These are phyloP conservation scores for Pollenia angustigena DNA, from an alignment of 2,888 invertebrate species.

Conservation along the genomic window DNA sequence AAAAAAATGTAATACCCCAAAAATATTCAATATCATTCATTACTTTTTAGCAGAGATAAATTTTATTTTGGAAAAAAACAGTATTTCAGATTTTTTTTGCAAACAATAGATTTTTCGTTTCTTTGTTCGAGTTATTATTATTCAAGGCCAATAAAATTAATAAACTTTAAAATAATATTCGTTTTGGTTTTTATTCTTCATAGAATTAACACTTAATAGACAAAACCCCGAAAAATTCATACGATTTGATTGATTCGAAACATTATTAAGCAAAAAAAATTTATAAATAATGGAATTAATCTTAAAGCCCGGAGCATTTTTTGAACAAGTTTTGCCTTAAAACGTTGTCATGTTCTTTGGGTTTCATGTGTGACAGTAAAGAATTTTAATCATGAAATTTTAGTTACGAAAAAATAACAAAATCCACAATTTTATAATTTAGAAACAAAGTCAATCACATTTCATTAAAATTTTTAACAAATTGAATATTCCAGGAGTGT, in stretches of 20 bases:
- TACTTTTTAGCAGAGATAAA: too few species aligned
- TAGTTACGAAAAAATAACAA: constrained; percentile 2
- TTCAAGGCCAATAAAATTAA: constrained; percentile 61
- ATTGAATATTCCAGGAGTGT: too few species aligned
- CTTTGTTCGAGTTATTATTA: constrained; percentile 25
- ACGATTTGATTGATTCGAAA: constrained; percentile 62
- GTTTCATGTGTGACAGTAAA: constrained; percentile 32
- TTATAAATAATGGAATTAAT: constrained; percentile 28
- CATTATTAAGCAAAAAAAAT: constrained; percentile 44
- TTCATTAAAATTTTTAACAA: too few species aligned
- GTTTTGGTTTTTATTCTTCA: constrained; percentile 14
- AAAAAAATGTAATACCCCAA: too few species aligned
- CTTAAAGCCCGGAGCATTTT: constrained; percentile 57
- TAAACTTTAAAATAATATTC: constrained; percentile 49
- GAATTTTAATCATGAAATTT: constrained; percentile 40
- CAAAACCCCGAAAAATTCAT: constrained; percentile 41
- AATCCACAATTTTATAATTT: not conserved
- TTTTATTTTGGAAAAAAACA: too few species aligned
- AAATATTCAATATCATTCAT: too few species aligned
- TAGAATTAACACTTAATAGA: constrained; percentile 50
- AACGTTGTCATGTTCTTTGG: constrained; percentile 43
- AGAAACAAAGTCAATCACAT: not conserved
- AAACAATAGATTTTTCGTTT: constrained; percentile 22
- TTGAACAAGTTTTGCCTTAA: constrained; percentile 50
- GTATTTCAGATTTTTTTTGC: constrained; percentile 33